These are phyloP conservation scores for Wiebesia pumilae DNA, from an alignment of 1,140 invertebrate species.

Conservation along the genomic window DNA sequence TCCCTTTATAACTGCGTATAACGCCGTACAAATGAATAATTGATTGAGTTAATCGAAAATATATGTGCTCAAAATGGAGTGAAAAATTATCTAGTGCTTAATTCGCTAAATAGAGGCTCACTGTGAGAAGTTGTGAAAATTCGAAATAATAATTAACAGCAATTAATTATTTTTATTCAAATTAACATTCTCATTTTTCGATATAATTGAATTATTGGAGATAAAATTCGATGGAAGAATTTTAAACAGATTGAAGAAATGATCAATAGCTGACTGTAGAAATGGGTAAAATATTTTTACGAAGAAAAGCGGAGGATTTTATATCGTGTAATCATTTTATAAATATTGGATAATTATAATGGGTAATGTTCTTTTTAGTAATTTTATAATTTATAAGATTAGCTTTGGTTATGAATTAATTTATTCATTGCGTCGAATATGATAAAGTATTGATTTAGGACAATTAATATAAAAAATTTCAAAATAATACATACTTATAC, in stretches of 20 bases:
- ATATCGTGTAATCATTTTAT: no score
- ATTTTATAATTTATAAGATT: no score
- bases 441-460: neutral
- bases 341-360: no score
- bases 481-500: neutral
- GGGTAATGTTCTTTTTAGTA: neutral
- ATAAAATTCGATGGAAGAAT: neutral
- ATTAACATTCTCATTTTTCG: neutral
- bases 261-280: neutral
- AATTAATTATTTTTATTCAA: neutral
- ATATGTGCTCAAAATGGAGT: neutral
- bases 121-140: neutral
- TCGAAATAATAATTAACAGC: neutral
- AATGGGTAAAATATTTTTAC: neutral
- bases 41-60: neutral
- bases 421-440: neutral
- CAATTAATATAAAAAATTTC: neutral
- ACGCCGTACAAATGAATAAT: neutral
- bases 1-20: neutral
- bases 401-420: neutral
- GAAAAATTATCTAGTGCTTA: neutral
- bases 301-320: no score
- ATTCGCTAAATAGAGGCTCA: neutral
- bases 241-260: neutral
- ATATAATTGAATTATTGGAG: neutral